Evolutionary conservation across 1,140 invertebrate species (phyloP), one percentile per base, ranked within the genome.

Genomic region (Globodera ellingtonae): DNA sequence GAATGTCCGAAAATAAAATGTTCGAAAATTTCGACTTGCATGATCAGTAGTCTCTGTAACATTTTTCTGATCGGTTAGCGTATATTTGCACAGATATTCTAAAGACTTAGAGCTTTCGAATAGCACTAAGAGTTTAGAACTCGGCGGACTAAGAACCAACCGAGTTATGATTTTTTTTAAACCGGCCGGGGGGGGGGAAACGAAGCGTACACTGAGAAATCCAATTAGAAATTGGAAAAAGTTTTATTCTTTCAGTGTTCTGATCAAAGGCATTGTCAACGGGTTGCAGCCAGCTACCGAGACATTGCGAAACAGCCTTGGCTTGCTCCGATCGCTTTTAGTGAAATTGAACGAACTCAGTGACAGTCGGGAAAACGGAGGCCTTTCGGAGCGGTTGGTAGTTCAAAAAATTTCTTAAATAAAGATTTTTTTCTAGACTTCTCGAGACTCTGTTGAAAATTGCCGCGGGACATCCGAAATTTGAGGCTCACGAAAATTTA

Each of bases 361-460:
- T 47, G 46, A 69, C 15, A 15, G 62, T 24, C 13, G 62, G 67
- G 13, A 47, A 69, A 70, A 24, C 46, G 48, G n/a, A 18, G 24
- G 44, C 10, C 21, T 35, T 24, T 21, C 56, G 18, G 18, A 65
- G 13, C 24, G 65, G 75, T 77, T 52, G 50, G 9, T 6, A 6
- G 7, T 66, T 9, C 10, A 46, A 24, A 70, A 44, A 35, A 70
- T 70, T 9, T 35, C 13, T 6, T 6, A 47, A 70, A 70, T 15
- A 47, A 9, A 13, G 13, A 0, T 70, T 44, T 3, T 44, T 77
- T 77, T 48, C n/a, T 5, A 77, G 75, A 6, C 48, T 77, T 7
- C 50, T 77, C 21, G 75, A 69, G 7, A 77, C 59, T 13, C 62
- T 77, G 4, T 47, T 77, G 13, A 62, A 69, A 21, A 77, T 77